These are phyloP conservation scores for Salticus scenicus DNA, from an alignment of 2,888 invertebrate genomes.

Conservation along the genomic window DNA sequence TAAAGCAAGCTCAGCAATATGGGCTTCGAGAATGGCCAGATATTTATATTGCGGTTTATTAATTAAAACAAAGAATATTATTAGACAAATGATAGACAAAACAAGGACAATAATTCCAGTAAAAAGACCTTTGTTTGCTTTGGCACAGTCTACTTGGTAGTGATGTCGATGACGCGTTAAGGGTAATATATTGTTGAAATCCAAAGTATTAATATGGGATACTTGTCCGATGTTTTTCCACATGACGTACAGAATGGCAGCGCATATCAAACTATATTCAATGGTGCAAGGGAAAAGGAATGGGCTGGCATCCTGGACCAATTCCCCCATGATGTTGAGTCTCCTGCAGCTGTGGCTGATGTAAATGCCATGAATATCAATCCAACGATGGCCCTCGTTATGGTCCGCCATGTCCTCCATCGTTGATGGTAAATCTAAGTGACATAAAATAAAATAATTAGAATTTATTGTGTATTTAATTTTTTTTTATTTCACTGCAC, in stretches of 20 bases:
- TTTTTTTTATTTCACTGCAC: too few species aligned
- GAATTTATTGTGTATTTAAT: too few species aligned
- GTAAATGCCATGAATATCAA: constrained; percentile 71
- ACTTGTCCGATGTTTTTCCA: constrained; percentile 86
- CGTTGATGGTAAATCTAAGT: too few species aligned
- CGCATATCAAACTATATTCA: constrained; percentile 96
- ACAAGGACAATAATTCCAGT: constrained; percentile 91
- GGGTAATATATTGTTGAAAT: constrained; percentile 34
- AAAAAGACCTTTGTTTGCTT: constrained; percentile 94
- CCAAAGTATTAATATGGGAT: constrained; percentile 30
- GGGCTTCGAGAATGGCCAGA: constrained; percentile 90
- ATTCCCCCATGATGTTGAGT: constrained; percentile 90
- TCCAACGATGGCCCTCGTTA: constrained; percentile 61
- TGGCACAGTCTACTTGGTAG: constrained; percentile 87
- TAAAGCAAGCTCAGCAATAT: constrained; percentile 89
- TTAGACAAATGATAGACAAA: constrained; percentile 91
- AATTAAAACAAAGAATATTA: constrained; percentile 91
- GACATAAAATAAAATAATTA: too few species aligned
- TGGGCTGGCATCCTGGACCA: constrained; percentile 92
- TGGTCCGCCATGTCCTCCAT: too few species aligned
- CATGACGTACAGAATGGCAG: constrained; percentile 95
- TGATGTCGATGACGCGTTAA: constrained; percentile 66
- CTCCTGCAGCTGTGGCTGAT: constrained; percentile 81
- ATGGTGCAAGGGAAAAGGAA: constrained; percentile 96
- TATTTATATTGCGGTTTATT: constrained; percentile 83